These are phyloP conservation scores for Otis tarda DNA, from an alignment of 2,113 vertebrate species.

Conservation along the genomic window DNA sequence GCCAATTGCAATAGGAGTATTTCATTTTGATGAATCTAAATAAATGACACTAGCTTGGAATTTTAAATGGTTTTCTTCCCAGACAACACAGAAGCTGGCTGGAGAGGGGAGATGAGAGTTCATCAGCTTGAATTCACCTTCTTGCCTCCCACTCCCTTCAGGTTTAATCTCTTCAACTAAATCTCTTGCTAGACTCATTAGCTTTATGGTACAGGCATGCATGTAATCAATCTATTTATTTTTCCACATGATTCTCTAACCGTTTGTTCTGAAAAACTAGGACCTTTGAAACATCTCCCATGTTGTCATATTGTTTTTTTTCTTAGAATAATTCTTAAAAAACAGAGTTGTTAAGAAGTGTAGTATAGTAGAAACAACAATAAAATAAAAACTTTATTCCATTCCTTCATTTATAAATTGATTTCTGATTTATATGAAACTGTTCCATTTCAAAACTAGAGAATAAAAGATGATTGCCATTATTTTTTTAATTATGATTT, in stretches of 20 bases:
- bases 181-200: background rate
- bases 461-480: background rate
- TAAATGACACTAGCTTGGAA: background rate
- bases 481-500: background rate
- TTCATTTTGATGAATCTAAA: background rate
- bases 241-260: background rate
- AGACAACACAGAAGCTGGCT: background rate
- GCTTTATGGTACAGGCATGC: background rate
- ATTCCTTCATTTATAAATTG: background rate
- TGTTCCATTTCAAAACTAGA: background rate
- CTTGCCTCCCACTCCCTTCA: background rate
- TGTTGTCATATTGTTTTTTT: background rate
- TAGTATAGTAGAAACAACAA: background rate
- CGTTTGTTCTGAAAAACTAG: background rate
- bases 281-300: background rate
- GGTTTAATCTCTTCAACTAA: background rate
- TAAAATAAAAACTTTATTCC: background rate
- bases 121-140: background rate
- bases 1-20: background rate
- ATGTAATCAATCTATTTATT: background rate
- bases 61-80: background rate
- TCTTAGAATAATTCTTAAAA: background rate
- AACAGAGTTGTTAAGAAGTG: background rate
- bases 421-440: background rate
- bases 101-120: background rate